Percentiles rank a stretch among this genome's conserved stretches.
phyloP scores from a whole-genome alignment of 2,888 invertebrate species.

The Loripinus fragilis region DNA sequence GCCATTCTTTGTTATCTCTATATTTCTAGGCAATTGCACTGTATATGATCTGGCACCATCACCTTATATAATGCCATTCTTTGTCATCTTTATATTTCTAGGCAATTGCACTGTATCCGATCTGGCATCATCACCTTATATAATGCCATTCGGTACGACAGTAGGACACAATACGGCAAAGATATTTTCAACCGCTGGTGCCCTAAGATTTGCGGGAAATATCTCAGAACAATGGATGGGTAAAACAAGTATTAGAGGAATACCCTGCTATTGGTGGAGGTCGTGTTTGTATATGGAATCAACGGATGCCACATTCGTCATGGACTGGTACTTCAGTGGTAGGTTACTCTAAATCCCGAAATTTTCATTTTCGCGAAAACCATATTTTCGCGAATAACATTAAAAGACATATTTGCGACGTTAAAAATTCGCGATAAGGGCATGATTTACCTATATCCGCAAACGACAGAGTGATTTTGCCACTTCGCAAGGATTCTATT shows the following conservation, averaged over 20 bases:
- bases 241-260: constrained; percentile 56
- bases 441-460: too few relatives aligned
- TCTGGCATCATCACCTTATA: constrained; percentile 13
- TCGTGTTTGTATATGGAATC: constrained; percentile 58
- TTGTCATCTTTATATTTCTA: constrained; percentile 27
- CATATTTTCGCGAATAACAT: too few relatives aligned
- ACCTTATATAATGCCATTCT: too few relatives aligned
- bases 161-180: constrained; percentile 24
- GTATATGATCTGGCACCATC: constrained; percentile 33
- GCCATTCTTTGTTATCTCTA: too few relatives aligned
- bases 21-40: constrained; percentile 48
- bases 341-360: constrained; percentile 17
- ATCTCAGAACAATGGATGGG: constrained; percentile 54
- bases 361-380: too few relatives aligned
- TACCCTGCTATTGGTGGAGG: constrained; percentile 62
- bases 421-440: too few relatives aligned
- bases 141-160: constrained; percentile 50
- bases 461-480: too few relatives aligned
- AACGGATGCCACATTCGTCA: constrained; percentile 60
- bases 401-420: too few relatives aligned
- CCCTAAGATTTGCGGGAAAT: constrained; percentile 51
- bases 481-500: too few relatives aligned
- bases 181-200: constrained; percentile 53
- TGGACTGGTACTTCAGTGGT: constrained; percentile 69
- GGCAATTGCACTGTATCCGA: constrained; percentile 46